Base-by-base conservation (phyloP, 2,797 vertebrate genomes). In the Gastrophryne carolinensis region DNA sequence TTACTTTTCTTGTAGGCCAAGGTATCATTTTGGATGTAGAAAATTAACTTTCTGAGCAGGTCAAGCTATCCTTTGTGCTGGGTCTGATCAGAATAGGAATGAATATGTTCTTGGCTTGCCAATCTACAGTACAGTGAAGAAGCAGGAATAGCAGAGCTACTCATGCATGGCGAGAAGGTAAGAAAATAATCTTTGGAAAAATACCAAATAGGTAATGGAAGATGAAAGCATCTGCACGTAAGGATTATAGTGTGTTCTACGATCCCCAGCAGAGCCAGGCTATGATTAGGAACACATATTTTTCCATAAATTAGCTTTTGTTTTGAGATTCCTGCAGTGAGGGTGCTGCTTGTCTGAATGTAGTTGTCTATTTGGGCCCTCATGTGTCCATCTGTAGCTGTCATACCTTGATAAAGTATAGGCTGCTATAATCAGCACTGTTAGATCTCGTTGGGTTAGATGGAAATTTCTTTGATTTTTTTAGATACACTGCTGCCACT, bases 241-340 rank as follows among this genome's bases (percentile, higher is more conserved):
- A 86, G 88, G 85, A 86, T 11, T 80, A 85, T 75, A 85, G 83
- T 84, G 86, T 89, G 86, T 86, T 90, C 90, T 89, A 88, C 86
- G 87, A 88, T 90, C 88, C 86, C 92, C 90, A 82, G 82, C 4
- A 15, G 87, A 86, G 89, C 82, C 85, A 80, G 82, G 84, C 84
- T 87, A 86, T 91, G 90, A 91, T 94, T 91, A 93, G 89, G 89
- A 88, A 86, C 87, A 87, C 91, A 92, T 84, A 87, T 89, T 91
- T 93, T 90, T 91, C 89, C 90, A 93, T 92, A 92, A 94, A 92
- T 92, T 90, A 89, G 85, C 83, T 86, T 89, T 89, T 87, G 88
- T 90, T 88, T 89, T 86, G 82, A 85, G 84, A 81, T 85, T 89
- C 91, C 91, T 82, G 86, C 89, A 89, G 90, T 79, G 90, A 86